Conservation (phyloP, 2,113 vertebrate species). For the Tringa solitaria region DNA sequence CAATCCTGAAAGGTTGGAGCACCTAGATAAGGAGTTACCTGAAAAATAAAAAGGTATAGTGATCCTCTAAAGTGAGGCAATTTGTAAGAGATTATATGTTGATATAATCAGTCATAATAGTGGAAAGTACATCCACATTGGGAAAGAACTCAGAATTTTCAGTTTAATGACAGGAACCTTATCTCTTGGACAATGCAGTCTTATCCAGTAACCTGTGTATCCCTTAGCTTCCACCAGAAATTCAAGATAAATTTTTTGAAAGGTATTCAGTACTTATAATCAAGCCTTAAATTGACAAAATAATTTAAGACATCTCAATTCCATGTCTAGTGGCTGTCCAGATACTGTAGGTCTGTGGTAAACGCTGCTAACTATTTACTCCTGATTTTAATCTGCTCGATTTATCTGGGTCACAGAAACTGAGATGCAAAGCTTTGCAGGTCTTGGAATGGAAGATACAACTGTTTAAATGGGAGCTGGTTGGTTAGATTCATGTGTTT, state of each 20-base stretch:
- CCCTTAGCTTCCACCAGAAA: not conserved
- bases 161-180: not conserved
- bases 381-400: not conserved
- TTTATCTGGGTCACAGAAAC: not conserved
- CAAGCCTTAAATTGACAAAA: not conserved
- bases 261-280: not conserved
- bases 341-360: not conserved
- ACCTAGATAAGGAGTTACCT: not conserved
- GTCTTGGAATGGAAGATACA: not conserved
- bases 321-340: constrained; percentile 13
- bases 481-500: not conserved
- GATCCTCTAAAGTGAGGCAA: not conserved
- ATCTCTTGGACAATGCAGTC: not conserved
- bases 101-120: not conserved
- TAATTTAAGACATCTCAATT: not conserved
- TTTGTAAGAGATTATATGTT: not conserved
- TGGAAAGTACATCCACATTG: not conserved
- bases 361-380: not conserved
- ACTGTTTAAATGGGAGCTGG: not conserved
- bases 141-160: not conserved
- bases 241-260: not conserved
- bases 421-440: not conserved
- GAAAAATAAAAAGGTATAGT: not conserved
- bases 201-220: not conserved
- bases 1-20: not conserved